Conservation (phyloP, 2,888 invertebrate genomes). For the Trichacis sp. region DNA sequence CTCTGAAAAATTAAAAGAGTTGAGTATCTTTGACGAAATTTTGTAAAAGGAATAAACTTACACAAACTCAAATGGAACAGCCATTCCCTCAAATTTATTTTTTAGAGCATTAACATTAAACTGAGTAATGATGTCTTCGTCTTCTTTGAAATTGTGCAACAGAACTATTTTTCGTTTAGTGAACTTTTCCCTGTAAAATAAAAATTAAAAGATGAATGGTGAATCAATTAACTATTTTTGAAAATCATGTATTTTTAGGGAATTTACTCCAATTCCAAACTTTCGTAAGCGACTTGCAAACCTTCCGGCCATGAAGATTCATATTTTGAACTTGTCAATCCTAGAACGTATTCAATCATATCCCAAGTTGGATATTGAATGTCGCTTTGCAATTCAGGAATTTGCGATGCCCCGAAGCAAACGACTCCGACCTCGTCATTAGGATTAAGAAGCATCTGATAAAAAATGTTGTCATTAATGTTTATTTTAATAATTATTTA, state of each 20-base stretch:
- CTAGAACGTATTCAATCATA: neutral
- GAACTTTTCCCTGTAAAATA: neutral
- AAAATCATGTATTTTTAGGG: too few relatives aligned
- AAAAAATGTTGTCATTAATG: neutral
- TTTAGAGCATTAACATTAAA: neutral
- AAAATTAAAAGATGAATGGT: too few relatives aligned
- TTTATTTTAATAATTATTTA: too few relatives aligned
- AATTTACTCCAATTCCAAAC: neutral
- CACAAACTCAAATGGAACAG: neutral
- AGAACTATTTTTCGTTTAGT: neutral
- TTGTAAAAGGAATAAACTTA: too few relatives aligned
- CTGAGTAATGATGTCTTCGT: neutral
- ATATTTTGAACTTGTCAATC: neutral
- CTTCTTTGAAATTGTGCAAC: neutral
- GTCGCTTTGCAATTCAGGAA: neutral
- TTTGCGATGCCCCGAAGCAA: neutral
- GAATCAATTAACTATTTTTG: too few relatives aligned
- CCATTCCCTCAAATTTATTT: neutral
- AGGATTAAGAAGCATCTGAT: neutral
- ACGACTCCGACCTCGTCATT: constrained; percentile 3
- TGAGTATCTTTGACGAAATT: neutral
- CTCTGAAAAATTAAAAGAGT: constrained; percentile 4
- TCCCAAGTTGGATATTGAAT: neutral
- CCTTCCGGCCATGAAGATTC: constrained; percentile 2
- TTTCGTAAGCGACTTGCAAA: neutral